Conservation (phyloP, 2,113 vertebrate species). For the Bufo gargarizans region DNA sequence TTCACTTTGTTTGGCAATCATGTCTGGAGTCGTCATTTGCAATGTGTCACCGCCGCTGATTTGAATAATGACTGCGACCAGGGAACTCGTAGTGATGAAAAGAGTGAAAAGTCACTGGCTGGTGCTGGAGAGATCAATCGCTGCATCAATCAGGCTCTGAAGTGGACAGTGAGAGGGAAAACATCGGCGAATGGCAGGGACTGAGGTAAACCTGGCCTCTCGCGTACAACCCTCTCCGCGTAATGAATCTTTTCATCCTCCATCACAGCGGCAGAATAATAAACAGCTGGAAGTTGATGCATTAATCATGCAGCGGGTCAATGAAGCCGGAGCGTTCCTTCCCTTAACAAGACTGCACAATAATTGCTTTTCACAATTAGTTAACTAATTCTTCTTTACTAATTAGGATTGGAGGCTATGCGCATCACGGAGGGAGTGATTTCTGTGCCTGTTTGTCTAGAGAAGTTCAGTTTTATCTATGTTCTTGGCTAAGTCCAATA, state of each 20-base stretch:
- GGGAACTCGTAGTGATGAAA: conserved; percentile 37
- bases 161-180: conserved; percentile 31
- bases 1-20: conserved; percentile 34
- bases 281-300: conserved; percentile 2
- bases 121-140: conserved; percentile 35
- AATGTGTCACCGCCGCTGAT: conserved; percentile 34
- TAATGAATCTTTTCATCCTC: conserved; percentile 42
- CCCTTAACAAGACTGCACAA: neutral
- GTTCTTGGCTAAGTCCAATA: neutral
- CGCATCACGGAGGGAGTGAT: neutral
- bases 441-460: neutral
- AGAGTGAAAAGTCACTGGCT: conserved; percentile 2
- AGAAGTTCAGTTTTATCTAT: neutral
- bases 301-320: neutral
- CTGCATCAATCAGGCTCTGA: conserved; percentile 41
- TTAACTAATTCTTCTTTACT: neutral
- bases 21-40: conserved; percentile 26
- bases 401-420: neutral
- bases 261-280: conserved; percentile 5
- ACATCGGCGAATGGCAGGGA: neutral
- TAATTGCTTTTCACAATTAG: conserved; percentile 8
- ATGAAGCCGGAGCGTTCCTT: neutral
- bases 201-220: neutral
- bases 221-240: neutral
- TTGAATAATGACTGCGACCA: conserved; percentile 46